Evolutionary conservation across 1,140 invertebrate species (phyloP).

Genomic region (Zophobas atratus): DNA sequence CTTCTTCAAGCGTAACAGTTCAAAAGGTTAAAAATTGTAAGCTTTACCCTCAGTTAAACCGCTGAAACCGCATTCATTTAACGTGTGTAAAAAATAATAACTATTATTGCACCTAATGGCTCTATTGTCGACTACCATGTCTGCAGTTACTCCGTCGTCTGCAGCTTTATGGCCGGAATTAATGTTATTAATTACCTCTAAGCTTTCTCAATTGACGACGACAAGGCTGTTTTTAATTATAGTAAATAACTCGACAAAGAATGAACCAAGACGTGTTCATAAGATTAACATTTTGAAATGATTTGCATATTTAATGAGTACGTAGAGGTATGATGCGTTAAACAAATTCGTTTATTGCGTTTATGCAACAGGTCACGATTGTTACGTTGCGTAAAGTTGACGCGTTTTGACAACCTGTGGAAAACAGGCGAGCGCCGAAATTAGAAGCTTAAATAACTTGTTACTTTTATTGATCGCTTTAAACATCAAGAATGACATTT

Average conservation of each 20-base stretch:
- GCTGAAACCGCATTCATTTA: no score
- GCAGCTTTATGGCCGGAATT: conserved; percentile 13
- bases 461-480: conserved; percentile 30
- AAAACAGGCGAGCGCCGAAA: conserved; percentile 1
- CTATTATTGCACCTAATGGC: no score
- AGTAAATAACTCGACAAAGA: conserved; percentile 38
- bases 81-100: no score
- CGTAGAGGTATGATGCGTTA: conserved; percentile 53
- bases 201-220: conserved; percentile 31
- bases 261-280: conserved; percentile 49
- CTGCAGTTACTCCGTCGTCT: no score
- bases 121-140: no score
- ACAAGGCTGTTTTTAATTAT: conserved; percentile 17
- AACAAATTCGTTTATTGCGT: conserved; percentile 53
- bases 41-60: no score
- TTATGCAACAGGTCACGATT: conserved; percentile 51
- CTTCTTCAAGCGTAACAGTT: no score
- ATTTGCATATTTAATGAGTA: conserved; percentile 56
- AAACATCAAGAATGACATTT: conserved; percentile 15
- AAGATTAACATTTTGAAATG: conserved; percentile 49
- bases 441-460: conserved; percentile 22
- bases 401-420: conserved; percentile 18
- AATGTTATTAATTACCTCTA: conserved; percentile 33
- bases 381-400: conserved; percentile 34
- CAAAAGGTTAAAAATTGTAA: no score